A percentile compares a stretch with the other conserved stretches of the same genome.
These are phyloP conservation scores for Micromys minutus DNA, from an alignment of 2,113 vertebrate genomes.

Conservation along the genomic window DNA sequence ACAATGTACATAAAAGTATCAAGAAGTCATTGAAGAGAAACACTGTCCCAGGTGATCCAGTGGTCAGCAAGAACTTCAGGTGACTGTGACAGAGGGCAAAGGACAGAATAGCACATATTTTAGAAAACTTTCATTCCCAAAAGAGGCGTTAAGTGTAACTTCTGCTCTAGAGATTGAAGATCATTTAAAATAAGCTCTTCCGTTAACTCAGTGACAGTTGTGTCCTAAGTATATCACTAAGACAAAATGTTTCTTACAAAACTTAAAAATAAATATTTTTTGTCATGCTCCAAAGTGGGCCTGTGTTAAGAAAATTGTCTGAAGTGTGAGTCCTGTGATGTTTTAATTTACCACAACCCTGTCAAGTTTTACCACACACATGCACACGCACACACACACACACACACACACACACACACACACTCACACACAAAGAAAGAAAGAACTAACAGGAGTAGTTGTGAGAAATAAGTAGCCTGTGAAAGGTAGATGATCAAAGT, in stretches of 20 bases:
- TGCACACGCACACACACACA: no score
- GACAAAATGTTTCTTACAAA: not conserved
- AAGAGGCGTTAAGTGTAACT: not conserved
- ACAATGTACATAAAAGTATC: not conserved
- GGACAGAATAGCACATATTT: not conserved
- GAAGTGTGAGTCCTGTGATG: not conserved
- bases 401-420: no score
- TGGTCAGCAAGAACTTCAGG: not conserved
- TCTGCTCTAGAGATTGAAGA: not conserved
- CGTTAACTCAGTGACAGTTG: not conserved
- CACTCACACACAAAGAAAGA: no score
- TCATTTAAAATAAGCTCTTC: not conserved
- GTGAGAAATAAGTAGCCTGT: not conserved
- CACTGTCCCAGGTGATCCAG: not conserved
- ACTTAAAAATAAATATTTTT: conserved; percentile 8
- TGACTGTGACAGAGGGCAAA: not conserved
- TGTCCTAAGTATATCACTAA: not conserved
- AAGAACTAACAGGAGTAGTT: not conserved
- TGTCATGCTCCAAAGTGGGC: not conserved
- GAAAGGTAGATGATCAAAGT: not conserved
- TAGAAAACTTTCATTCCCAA: not conserved
- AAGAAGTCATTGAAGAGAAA: not conserved
- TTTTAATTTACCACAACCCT: not conserved
- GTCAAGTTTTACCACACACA: not conserved
- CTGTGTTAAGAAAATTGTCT: not conserved